Percentiles rank a stretch among this genome's conserved stretches.
phyloP scores from a whole-genome alignment of 1,140 invertebrate genomes.

The Steinernema khuongi region DNA sequence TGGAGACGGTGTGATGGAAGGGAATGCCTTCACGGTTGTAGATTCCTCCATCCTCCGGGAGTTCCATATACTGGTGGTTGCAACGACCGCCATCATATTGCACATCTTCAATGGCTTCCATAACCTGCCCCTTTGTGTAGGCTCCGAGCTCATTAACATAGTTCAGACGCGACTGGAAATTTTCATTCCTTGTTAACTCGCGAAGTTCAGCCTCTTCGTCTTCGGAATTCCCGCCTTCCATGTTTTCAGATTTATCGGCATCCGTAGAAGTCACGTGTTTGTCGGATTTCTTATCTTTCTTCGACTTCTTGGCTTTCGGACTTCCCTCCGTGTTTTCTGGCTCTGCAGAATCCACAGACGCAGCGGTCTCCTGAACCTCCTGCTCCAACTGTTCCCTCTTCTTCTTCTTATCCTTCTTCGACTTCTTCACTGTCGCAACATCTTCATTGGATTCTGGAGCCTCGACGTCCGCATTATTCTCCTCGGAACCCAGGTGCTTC shows the following conservation, averaged over 20 bases:
- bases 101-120: not conserved
- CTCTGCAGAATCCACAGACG: too few species aligned
- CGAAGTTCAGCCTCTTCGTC: not conserved
- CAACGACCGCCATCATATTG: not conserved
- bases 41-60: not conserved
- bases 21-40: not conserved
- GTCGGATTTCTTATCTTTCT: too few species aligned
- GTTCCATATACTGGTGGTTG: not conserved
- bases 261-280: not conserved
- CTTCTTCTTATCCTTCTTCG: too few species aligned
- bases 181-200: not conserved
- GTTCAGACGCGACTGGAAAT: not conserved
- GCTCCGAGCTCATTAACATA: not conserved
- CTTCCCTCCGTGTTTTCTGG: too few species aligned
- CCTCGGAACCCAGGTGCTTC: too few species aligned
- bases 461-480: not conserved
- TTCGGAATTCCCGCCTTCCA: not conserved
- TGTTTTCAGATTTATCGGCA: not conserved
- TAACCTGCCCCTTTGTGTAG: not conserved
- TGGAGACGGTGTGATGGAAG: constrained; percentile 5
- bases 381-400: too few species aligned
- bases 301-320: too few species aligned
- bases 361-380: too few species aligned
- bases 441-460: too few species aligned
- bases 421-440: too few species aligned